Base-by-base conservation (phyloP, 1,140 invertebrate genomes). In the Drosophila parvula region DNA sequence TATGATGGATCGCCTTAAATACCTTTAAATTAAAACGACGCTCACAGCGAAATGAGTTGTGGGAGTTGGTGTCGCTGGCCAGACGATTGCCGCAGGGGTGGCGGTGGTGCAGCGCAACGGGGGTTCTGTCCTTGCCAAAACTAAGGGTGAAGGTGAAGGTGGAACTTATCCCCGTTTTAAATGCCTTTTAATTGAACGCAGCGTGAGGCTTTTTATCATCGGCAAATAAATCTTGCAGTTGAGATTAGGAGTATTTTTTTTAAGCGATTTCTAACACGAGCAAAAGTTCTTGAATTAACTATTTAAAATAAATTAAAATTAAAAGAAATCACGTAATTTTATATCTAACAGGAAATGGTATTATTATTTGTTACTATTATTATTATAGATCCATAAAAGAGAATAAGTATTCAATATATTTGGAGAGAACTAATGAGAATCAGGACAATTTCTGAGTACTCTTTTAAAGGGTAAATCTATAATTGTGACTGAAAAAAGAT, bases 1-100 rank as follows among this genome's bases (percentile, higher is more conserved):
- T 88, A 83, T 91, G 90, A 91, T 91, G 90, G 90, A 91, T 91
- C 88, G 90, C 81, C 81, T 90, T 90, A 90, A 91, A 91, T 91
- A 91, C 90, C 90, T 91, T 91, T 90, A 91, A 91, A 91, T 91
- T 91, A 91, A 91, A 91, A 90, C 64, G 77, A 73, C 51, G 76
- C 85, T 62, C 74, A 69, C 60, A 60, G 57, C 74, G 69, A 78
- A 85, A 85, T 85, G 81, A 81, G 74, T 78, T 84, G 82, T 67
- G 64, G 73, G 67, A 77, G 71, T 79, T 81, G 48, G 27, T 36
- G 51, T 55, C 12, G 61, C 48, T 18, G n/a, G 48, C 41, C 56
- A 67, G 63, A 43, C 53, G 36, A 18, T 40, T 71, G 69, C 67
- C 69, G 14, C 67, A 74, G 67, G 57, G 80, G 65, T 69, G 63